Evolutionary conservation across 2,113 vertebrate genomes (phyloP), one percentile per base, ranked within the genome.

Genomic region (Clarias gariepinus): DNA sequence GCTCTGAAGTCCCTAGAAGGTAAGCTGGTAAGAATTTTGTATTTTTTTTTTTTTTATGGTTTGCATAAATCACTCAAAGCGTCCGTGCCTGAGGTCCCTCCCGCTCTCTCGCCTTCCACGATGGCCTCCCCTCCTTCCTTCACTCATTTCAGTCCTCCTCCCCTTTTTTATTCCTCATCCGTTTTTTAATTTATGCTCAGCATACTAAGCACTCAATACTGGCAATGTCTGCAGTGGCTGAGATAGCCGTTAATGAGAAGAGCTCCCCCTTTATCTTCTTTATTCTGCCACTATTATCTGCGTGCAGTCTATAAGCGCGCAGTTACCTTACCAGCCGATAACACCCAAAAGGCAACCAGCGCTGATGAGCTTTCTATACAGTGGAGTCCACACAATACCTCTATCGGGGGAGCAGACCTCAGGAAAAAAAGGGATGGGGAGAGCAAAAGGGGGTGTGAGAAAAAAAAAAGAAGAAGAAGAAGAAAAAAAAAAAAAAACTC

Each of bases 191-290:
- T 97, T 96, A 98, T 97, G 96, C 96, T 94, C 94, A 60, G 82
- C 92, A 93, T 93, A 91, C 93, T 91, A 94, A 94, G 93, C 97
- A 95, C 96, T 97, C 96, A 96, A 96, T 96, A 96, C 95, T 95
- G 93, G 90, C 95, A 94, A 95, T 93, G 97, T 95, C 97, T 99
- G 98, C 95, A 95, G 95, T 96, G 96, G 96, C 95, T 96, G 93
- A 98, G 98, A 99, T 99, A 99, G 97, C 96, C 96, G 96, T 97
- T 98, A 99, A 99, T 98, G 98, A 98, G 97, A 97, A 98, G 96
- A 96, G 96, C 95, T 95, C 94, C 94, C 94, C 94, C 96, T 97
- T 98, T 99, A 99, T 98, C 97, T 96, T 95, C 95, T 96, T 96
- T 96, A 96, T 96, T 96, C 95, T 96, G 95, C 96, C 96, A 95